A percentile compares a stretch with the other conserved stretches of the same genome.
These are phyloP conservation scores for Paratilapia polleni DNA, from an alignment of 2,113 vertebrate genomes.

Conservation along the genomic window DNA sequence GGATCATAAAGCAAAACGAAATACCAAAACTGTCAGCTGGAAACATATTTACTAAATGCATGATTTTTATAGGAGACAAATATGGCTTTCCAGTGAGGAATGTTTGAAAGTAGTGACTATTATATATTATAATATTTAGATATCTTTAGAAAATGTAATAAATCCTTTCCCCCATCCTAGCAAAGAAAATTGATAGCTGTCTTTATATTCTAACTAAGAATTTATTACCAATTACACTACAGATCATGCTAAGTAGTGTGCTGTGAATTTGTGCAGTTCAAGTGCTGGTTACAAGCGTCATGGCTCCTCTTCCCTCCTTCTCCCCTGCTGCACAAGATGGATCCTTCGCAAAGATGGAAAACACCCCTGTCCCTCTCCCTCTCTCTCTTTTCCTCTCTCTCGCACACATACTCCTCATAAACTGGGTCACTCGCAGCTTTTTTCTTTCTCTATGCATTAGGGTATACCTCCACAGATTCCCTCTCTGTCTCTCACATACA, in stretches of 20 bases:
- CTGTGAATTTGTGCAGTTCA: slow-evolving; percentile 21
- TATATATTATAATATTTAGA: background rate
- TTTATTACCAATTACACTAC: background rate
- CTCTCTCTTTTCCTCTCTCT: background rate
- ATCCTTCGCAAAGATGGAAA: slow-evolving; percentile 64
- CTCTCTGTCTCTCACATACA: slow-evolving; percentile 18
- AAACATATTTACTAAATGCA: background rate
- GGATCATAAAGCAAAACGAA: slow-evolving; percentile 8
- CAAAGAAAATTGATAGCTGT: background rate
- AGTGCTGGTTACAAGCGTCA: slow-evolving; percentile 24
- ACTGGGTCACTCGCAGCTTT: slow-evolving; percentile 62
- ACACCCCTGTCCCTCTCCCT: slow-evolving; percentile 42
- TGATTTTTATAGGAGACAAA: background rate
- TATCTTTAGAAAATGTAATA: background rate
- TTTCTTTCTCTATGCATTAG: slow-evolving; percentile 51
- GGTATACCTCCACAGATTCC: slow-evolving; percentile 34
- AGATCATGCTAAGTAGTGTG: background rate
- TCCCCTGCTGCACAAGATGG: slow-evolving; percentile 71
- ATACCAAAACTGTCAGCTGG: slow-evolving; percentile 10
- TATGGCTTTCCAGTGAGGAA: background rate
- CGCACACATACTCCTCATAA: slow-evolving; percentile 9
- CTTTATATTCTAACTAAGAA: background rate
- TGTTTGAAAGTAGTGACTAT: background rate
- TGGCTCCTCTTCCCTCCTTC: slow-evolving; percentile 25
- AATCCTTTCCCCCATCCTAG: accelerated